Conservation (phyloP, 2,888 invertebrate species). For the Aquatica leii region DNA sequence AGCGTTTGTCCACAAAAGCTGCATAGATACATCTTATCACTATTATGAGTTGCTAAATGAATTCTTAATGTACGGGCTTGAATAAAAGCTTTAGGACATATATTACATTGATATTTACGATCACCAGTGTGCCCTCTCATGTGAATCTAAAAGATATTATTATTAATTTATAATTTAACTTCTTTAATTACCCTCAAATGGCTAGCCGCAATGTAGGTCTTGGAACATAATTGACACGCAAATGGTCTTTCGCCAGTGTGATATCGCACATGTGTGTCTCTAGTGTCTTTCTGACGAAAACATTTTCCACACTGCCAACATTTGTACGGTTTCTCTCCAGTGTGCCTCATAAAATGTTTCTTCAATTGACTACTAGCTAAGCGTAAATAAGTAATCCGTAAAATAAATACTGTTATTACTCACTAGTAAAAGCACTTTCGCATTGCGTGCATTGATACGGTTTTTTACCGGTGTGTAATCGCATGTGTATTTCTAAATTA, state of each 20-base stretch:
- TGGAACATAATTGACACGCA: constrained; percentile 55
- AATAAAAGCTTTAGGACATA: constrained; percentile 54
- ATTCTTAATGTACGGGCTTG: constrained; percentile 53
- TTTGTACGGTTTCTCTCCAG: constrained; percentile 57
- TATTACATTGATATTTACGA: constrained; percentile 52
- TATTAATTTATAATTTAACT: neutral
- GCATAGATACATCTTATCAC: constrained; percentile 49
- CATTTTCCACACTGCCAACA: constrained; percentile 59
- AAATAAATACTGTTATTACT: constrained; percentile 35
- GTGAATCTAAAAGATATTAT: constrained; percentile 49
- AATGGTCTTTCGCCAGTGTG: constrained; percentile 58
- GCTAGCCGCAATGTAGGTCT: constrained; percentile 57
- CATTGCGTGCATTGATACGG: constrained; percentile 55
- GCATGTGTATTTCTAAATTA: constrained; percentile 54
- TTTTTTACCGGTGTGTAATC: constrained; percentile 57
- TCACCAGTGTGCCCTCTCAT: constrained; percentile 53
- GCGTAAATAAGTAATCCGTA: constrained; percentile 30
- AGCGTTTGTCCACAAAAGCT: constrained; percentile 28
- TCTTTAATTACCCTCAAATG: constrained; percentile 53
- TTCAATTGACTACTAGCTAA: constrained; percentile 56
- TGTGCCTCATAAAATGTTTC: constrained; percentile 57
- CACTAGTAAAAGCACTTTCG: constrained; percentile 55
- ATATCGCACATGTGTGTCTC: constrained; percentile 58
- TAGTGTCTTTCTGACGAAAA: constrained; percentile 58
- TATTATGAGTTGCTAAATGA: constrained; percentile 54